Conservation (phyloP, 2,888 invertebrate genomes). For the Melitaea athalia region DNA sequence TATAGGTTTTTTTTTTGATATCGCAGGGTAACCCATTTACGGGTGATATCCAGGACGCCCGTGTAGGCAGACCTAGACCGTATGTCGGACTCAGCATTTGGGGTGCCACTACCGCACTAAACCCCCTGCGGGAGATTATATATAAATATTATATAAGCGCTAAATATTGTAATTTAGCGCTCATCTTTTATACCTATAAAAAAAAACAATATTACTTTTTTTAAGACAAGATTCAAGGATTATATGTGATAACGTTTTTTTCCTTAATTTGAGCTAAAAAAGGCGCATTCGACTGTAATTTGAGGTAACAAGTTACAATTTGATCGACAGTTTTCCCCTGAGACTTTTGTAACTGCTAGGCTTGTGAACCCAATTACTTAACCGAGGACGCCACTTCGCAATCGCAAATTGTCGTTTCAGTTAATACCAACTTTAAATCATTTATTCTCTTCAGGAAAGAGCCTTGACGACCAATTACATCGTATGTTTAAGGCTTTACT, state of each 20-base stretch:
- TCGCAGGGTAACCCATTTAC: too few species aligned
- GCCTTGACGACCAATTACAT: neutral
- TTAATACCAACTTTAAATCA: neutral
- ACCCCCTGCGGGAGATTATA: too few species aligned
- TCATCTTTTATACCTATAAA: too few species aligned
- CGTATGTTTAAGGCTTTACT: neutral
- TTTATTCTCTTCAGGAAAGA: neutral
- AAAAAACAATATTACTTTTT: too few species aligned
- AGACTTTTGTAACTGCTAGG: conserved; percentile 6
- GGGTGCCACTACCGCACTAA: too few species aligned
- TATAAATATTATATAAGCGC: too few species aligned
- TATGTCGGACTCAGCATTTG: too few species aligned
- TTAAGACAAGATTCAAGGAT: too few species aligned
- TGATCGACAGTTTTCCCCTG: conserved; percentile 4
- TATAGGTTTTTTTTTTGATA: too few species aligned
- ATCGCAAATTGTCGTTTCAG: neutral
- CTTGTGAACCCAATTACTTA: conserved; percentile 8
- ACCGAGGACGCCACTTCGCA: conserved; percentile 3
- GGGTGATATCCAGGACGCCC: too few species aligned
- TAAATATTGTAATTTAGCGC: too few species aligned
- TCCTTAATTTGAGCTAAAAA: neutral
- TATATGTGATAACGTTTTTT: neutral
- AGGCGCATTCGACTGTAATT: neutral
- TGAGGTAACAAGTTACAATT: conserved; percentile 9
- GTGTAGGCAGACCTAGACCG: too few species aligned